Evolutionary conservation across 1,140 invertebrate species (phyloP).

Genomic region (Pollicipes pollicipes): DNA sequence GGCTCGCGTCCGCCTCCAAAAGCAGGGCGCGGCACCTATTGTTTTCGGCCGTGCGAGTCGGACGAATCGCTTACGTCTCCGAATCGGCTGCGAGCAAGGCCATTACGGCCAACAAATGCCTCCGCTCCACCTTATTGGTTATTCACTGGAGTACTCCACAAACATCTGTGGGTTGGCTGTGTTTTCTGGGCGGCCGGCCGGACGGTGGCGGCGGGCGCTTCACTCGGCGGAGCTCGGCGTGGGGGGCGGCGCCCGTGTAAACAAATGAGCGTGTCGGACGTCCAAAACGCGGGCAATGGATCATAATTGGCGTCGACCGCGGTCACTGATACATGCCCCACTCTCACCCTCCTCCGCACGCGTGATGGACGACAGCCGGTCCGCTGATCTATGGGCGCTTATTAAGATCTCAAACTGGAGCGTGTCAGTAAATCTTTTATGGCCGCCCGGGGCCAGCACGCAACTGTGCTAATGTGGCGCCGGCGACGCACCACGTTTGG

Average conservation of each 20-base stretch:
- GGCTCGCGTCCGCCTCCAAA: not conserved
- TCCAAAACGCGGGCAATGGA: not conserved
- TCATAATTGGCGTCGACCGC: not conserved
- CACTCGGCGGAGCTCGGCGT: too few species aligned
- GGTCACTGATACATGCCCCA: not conserved
- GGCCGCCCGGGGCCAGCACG: not conserved
- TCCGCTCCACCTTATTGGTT: not conserved
- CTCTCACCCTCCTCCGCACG: not conserved
- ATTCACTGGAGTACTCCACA: not conserved
- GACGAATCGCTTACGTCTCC: not conserved
- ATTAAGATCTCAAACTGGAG: not conserved
- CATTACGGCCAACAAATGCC: not conserved
- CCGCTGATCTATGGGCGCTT: not conserved
- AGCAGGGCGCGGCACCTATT: not conserved
- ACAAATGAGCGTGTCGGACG: not conserved
- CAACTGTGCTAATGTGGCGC: not conserved
- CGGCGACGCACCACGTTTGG: too few species aligned
- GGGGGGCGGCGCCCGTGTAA: not conserved
- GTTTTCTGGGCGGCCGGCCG: too few species aligned
- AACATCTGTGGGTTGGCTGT: not conserved
- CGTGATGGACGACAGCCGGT: not conserved
- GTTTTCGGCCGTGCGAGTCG: not conserved
- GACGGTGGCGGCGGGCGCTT: too few species aligned
- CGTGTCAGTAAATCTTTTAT: not conserved
- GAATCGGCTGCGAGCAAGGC: not conserved